Evolutionary conservation across 2,888 invertebrate species (phyloP), one percentile per base, ranked within the genome.

Genomic region (Pocota personata): DNA sequence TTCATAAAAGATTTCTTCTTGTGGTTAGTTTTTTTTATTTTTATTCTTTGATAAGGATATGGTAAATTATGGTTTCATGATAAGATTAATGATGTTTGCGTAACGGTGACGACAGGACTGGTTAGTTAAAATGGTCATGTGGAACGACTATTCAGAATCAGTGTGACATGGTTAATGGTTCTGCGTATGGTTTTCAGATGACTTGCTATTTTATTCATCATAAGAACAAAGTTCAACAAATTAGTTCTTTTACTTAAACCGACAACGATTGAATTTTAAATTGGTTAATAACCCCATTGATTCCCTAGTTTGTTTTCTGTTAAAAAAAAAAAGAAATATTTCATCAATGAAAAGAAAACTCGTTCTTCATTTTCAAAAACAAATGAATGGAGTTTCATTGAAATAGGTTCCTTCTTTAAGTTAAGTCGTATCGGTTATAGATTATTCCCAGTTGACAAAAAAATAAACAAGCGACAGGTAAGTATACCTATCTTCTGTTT

Each of bases 71-170:
- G 37, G 40, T 32, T 58, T 60, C 43, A 5, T 37, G 12, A 8
- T n/a, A 72, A 75, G 83, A 84, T 84, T 79, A 80, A 84, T 84
- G 73, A 80, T 75, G 27, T 35, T 73, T 62, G 48, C 48, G 69
- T 57, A 46, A 50, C 21, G 60, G 73, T 64, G 83, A 75, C 46
- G 80, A 80, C 79, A 75, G 73, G 30, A 35, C 19, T 71, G 58
- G 12, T 27, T 71, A 37, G 21, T 52, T 21, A 30, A 48, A 40
- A 48, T 52, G 79, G 72, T 75, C 79, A 75, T 80, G 79, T 58
- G 75, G 67, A 73, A 69, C 69, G 48, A 64, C 75, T 64, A 24
- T 35, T 21, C 12, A 52, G 27, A 16, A 52, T 40, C 37, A 19
- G 37, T 60, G 48, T 73, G 79, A 67, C 79, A 62, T 79, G 58